Evolutionary conservation across 2,888 invertebrate species (phyloP).

Genomic region (Cheilosia pagana): DNA sequence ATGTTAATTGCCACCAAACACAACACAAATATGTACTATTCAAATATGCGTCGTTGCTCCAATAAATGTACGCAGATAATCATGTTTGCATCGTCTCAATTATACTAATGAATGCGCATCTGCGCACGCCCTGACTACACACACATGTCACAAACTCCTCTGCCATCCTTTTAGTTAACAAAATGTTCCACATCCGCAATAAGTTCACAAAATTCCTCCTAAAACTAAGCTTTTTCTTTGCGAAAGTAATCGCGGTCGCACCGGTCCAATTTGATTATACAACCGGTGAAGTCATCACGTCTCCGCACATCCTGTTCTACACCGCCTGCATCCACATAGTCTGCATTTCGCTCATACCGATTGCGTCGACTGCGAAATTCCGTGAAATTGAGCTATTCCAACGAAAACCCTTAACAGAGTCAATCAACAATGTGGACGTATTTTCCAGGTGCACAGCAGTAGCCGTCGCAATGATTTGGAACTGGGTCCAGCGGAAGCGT

Average conservation of each 20-base stretch:
- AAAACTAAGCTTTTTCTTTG: neutral
- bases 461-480: neutral
- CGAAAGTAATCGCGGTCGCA: neutral
- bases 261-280: constrained; percentile 17
- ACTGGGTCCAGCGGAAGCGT: constrained; percentile 3
- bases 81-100: too few species aligned
- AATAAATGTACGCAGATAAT: too few species aligned
- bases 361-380: neutral
- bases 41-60: too few species aligned
- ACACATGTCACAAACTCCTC: too few species aligned
- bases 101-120: neutral
- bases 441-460: neutral
- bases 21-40: too few species aligned
- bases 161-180: neutral
- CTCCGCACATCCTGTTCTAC: neutral
- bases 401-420: constrained; percentile 5
- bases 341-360: neutral
- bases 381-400: constrained; percentile 8
- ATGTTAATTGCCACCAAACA: too few species aligned
- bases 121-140: neutral
- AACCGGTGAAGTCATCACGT: constrained; percentile 18
- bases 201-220: neutral
- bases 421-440: neutral
- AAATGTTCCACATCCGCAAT: constrained; percentile 26
- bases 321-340: neutral